phyloP scores from a whole-genome alignment of 2,888 invertebrate genomes.

The Mellilla xanthometata region DNA sequence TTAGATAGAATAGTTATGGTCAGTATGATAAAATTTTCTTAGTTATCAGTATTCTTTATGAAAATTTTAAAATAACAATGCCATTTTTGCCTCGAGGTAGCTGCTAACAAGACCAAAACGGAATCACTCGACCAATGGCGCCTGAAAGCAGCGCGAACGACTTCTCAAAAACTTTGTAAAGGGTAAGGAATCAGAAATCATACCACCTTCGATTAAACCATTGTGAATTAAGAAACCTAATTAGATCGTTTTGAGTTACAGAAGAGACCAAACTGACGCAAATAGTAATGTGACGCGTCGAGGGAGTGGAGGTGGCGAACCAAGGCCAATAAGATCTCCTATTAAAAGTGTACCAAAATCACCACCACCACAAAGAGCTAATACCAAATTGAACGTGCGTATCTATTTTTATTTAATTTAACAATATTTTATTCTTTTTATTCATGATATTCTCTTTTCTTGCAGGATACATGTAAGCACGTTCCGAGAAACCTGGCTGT shows the following conservation, averaged over 20 bases:
- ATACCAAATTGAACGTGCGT: conserved; percentile 35
- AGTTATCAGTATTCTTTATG: background rate
- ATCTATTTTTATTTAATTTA: background rate
- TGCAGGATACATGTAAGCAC: conserved; percentile 41
- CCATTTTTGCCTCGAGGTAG: conserved; percentile 41
- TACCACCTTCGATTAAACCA: no score
- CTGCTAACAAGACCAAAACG: conserved; percentile 54
- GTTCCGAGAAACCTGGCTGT: conserved; percentile 27
- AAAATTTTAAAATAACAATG: background rate
- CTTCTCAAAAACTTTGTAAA: conserved; percentile 39
- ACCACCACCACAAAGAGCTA: conserved; percentile 27
- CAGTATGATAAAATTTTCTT: conserved; percentile 32
- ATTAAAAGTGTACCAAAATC: conserved; percentile 31
- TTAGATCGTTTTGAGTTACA: background rate
- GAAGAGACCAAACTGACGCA: conserved; percentile 40
- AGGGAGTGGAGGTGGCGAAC: conserved; percentile 60
- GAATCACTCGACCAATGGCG: conserved; percentile 48
- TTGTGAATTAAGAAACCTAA: no score
- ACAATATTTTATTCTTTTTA: background rate
- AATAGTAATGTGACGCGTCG: conserved; percentile 37
- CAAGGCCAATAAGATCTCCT: conserved; percentile 38
- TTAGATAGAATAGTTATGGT: conserved; percentile 49
- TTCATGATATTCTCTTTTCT: conserved; percentile 10
- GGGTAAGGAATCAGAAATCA: conserved; percentile 36
- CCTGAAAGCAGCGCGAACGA: conserved; percentile 41